Evolutionary conservation across 2,113 vertebrate species (phyloP).

Genomic region (Clarias gariepinus): DNA sequence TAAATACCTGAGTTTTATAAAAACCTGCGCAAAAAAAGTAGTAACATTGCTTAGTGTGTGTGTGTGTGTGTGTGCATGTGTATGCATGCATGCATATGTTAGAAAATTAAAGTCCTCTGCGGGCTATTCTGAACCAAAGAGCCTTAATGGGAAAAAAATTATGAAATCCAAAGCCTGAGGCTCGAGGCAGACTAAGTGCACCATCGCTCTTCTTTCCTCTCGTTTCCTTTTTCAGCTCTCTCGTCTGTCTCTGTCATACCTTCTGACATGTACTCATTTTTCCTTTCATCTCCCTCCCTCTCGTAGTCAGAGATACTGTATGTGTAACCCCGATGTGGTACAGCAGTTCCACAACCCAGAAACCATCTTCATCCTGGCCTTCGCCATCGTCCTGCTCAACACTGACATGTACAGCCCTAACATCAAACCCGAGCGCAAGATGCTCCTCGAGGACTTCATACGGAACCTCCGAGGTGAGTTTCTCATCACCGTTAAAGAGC

Average conservation of each 20-base stretch:
- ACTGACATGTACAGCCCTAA: slow-evolving; percentile 99
- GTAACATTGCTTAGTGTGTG: slow-evolving; percentile 7
- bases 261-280: slow-evolving; percentile 15
- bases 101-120: slow-evolving; percentile 25
- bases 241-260: background rate
- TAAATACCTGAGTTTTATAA: background rate
- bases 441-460: slow-evolving; percentile 98
- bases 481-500: background rate
- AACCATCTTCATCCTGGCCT: slow-evolving; percentile 99
- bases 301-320: slow-evolving; percentile 95
- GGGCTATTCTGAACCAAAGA: slow-evolving; percentile 27
- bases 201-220: background rate
- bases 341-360: slow-evolving; percentile 99
- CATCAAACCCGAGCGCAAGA: slow-evolving; percentile 98
- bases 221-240: background rate
- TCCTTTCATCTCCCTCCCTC: slow-evolving; percentile 44
- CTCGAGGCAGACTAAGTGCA: slow-evolving; percentile 38
- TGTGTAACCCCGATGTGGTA: slow-evolving; percentile 98
- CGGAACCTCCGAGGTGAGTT: slow-evolving; percentile 90
- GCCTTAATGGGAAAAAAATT: slow-evolving; percentile 36
- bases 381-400: slow-evolving; percentile 97
- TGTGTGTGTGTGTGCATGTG: slow-evolving; percentile 24
- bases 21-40: background rate
- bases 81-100: background rate
- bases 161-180: slow-evolving; percentile 28